phyloP scores from a whole-genome alignment of 2,888 invertebrate genomes.

The Linnaemya tessellans region DNA sequence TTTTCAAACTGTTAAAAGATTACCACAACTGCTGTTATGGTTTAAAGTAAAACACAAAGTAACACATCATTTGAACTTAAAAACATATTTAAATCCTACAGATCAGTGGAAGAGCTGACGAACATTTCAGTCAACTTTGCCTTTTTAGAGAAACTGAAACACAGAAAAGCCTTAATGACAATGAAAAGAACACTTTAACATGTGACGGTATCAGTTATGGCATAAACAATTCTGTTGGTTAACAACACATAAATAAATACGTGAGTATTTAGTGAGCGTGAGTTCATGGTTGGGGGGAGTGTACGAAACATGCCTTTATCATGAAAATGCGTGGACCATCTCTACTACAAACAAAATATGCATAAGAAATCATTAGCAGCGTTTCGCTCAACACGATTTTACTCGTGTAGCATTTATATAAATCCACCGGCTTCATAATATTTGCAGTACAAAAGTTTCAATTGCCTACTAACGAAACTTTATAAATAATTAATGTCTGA shows the following conservation, averaged over 20 bases:
- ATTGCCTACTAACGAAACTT: constrained; percentile 24
- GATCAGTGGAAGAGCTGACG: too few species aligned
- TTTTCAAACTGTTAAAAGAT: constrained; percentile 13
- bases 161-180: too few species aligned
- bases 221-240: too few species aligned
- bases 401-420: constrained; percentile 22
- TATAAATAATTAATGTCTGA: constrained; percentile 15
- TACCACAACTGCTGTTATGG: neutral
- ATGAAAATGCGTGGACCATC: neutral
- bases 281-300: too few species aligned
- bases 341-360: neutral
- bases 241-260: neutral
- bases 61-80: neutral
- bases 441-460: constrained; percentile 35
- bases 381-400: constrained; percentile 52
- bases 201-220: too few species aligned
- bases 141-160: too few species aligned
- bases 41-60: neutral
- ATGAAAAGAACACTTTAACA: too few species aligned
- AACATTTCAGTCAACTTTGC: too few species aligned
- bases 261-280: too few species aligned
- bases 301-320: neutral
- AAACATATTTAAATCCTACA: neutral
- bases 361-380: constrained; percentile 3
- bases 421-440: constrained; percentile 41